These are phyloP conservation scores for Oophaga pumilio DNA, from an alignment of 2,113 vertebrate genomes.

Conservation along the genomic window DNA sequence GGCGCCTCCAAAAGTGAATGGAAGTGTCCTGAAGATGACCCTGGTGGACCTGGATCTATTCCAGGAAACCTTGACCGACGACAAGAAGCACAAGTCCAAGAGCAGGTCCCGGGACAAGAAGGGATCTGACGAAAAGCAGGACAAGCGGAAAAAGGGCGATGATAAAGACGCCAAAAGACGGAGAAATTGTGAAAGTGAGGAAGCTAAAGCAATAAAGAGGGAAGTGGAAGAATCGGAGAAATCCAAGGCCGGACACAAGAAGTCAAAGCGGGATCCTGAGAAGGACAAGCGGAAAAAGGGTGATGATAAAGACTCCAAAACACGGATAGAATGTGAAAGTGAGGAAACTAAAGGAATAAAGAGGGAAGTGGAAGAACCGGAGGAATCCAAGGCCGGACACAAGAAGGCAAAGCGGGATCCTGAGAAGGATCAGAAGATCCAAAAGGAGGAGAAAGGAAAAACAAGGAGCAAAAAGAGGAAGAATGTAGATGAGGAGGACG, in stretches of 20 bases:
- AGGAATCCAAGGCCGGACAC: fast-evolving
- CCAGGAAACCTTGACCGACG: neutral
- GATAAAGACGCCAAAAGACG: neutral
- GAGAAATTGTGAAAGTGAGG: neutral
- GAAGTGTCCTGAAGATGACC: neutral
- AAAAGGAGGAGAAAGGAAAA: neutral
- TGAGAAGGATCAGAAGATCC: neutral
- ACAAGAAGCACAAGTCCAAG: neutral
- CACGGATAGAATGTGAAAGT: neutral
- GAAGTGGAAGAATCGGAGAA: neutral
- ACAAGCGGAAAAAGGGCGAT: neutral
- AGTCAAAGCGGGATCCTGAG: neutral
- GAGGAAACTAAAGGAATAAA: neutral
- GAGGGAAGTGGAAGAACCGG: slow-evolving; percentile 1
- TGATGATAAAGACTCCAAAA: neutral
- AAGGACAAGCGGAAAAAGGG: neutral
- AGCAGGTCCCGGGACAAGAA: neutral
- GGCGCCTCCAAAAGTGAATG: neutral
- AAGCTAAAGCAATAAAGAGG: neutral
- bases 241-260: neutral
- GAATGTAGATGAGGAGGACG: neutral
- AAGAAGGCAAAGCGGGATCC: neutral
- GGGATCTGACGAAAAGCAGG: neutral
- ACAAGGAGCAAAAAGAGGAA: neutral
- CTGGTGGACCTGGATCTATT: slow-evolving; percentile 12